Evolutionary conservation across 64 coral and sea anemone species (phyloP), one percentile per base, ranked within the genome.

Genomic region (Actinia tenebrosa): DNA sequence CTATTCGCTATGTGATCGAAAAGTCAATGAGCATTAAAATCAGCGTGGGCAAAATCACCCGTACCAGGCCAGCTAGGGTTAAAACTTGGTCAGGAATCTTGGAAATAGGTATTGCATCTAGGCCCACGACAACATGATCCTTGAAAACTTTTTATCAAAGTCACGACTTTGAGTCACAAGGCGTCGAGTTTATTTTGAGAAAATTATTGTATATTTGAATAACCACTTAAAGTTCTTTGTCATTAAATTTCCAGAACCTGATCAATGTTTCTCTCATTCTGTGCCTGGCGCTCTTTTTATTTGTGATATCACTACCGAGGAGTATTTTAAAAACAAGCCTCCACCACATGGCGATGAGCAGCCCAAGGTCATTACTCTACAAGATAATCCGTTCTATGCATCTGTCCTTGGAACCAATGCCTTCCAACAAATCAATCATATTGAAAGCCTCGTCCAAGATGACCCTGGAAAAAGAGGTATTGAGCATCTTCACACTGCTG

Each of bases 401-500:
- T 91, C 89, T 42, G 79, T 91, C 58, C 79, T 85, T 62, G 86
- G 84, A 71, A 81, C 43, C 16, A 77, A 53, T 64, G 62, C 62
- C 62, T 64, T 64, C 2, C 6, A 82, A 25, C 64, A 92, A 72
- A 89, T 99, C 26, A 86, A 56, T 7, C 20, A 82, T 0, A 61
- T 99, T 18, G 96, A 99, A 64, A 44, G 20, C 16, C 71, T 91
- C 9, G 92, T 99, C 45, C 93, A 92, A 53, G 88, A 95, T 56
- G 96, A 99, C 87, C 80, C 91, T 5, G 89, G 80, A 1, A 86
- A 89, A 10, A 92, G 96, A 53, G 93, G 96, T 14, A 91, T 98
- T 22, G 84, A 84, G 56, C 80, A 94, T 61, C 80, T 98, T 0
- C 87, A 92, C 55, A 64, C 89, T 25, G 44, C 90, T 60, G 85